Evolutionary conservation across 2,888 invertebrate species (phyloP).

Genomic region (Sceliomorpha sp.): DNA sequence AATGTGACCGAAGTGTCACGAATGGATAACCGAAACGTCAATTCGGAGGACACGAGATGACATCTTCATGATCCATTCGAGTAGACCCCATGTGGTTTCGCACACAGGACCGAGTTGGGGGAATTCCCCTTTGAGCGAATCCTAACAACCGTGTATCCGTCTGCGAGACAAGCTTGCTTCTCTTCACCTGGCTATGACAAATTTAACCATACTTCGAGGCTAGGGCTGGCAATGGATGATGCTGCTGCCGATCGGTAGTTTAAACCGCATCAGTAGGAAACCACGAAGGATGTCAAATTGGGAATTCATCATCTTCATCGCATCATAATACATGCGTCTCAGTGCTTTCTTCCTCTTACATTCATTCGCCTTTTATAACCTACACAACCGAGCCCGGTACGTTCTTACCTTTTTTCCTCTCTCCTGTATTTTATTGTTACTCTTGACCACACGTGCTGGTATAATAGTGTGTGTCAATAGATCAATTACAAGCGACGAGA

Average conservation of each 20-base stretch:
- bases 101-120: constrained; percentile 29
- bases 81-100: constrained; percentile 46
- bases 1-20: constrained; percentile 34
- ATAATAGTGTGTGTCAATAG: constrained; percentile 11
- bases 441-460: constrained; percentile 26
- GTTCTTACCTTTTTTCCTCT: constrained; percentile 11
- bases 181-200: constrained; percentile 75
- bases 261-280: constrained; percentile 57
- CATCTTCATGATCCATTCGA: constrained; percentile 55
- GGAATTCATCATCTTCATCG: constrained; percentile 62
- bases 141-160: constrained; percentile 69
- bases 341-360: constrained; percentile 21
- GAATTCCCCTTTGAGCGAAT: constrained; percentile 42
- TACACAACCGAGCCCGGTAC: constrained; percentile 4
- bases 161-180: constrained; percentile 51
- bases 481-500: constrained; percentile 8
- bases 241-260: constrained; percentile 30
- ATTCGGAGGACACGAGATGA: constrained; percentile 49
- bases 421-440: too few relatives aligned
- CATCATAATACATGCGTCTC: constrained; percentile 30
- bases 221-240: constrained; percentile 37
- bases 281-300: constrained; percentile 65
- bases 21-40: constrained; percentile 39
- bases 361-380: constrained; percentile 28
- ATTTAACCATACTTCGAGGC: constrained; percentile 68